These are phyloP conservation scores for Drosophila neocordata DNA, from an alignment of 1,140 invertebrate genomes.

Conservation along the genomic window DNA sequence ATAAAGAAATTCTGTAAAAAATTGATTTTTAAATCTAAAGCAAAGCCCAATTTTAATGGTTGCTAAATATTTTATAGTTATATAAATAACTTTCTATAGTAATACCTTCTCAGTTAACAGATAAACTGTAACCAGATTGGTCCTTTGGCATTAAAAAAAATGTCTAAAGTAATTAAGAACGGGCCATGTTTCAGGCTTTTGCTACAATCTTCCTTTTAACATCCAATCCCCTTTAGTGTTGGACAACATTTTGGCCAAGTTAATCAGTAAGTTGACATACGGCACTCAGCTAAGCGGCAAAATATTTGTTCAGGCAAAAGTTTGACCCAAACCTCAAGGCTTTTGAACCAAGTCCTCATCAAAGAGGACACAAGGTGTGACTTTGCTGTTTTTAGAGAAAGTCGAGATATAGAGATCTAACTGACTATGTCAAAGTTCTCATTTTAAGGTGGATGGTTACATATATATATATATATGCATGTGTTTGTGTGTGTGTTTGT, in stretches of 20 bases:
- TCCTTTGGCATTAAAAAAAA: conserved; percentile 35
- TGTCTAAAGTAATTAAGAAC: conserved; percentile 72
- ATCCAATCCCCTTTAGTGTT: not conserved
- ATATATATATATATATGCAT: not conserved
- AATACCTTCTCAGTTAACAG: too few species aligned
- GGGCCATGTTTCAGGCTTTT: conserved; percentile 24
- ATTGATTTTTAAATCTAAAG: too few species aligned
- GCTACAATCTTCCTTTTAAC: not conserved
- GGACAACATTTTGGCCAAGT: conserved; percentile 60
- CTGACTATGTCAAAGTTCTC: conserved; percentile 56
- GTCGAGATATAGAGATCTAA: conserved; percentile 45
- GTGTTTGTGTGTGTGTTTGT: not conserved
- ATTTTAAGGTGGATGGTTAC: conserved; percentile 35
- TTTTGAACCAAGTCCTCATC: conserved; percentile 47
- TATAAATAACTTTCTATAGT: too few species aligned
- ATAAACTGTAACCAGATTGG: conserved; percentile 17
- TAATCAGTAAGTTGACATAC: conserved; percentile 76
- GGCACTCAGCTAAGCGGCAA: conserved; percentile 78
- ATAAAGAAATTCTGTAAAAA: too few species aligned
- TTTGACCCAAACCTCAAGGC: conserved; percentile 44
- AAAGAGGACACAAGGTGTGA: conserved; percentile 57
- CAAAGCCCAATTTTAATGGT: too few species aligned
- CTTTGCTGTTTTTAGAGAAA: conserved; percentile 63
- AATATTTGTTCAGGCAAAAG: conserved; percentile 70
- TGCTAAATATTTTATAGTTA: too few species aligned